Percentiles rank a stretch among this genome's conserved stretches.
Conservation (phyloP, 1,140 invertebrate genomes). For the Drosophila arizonae region DNA sequence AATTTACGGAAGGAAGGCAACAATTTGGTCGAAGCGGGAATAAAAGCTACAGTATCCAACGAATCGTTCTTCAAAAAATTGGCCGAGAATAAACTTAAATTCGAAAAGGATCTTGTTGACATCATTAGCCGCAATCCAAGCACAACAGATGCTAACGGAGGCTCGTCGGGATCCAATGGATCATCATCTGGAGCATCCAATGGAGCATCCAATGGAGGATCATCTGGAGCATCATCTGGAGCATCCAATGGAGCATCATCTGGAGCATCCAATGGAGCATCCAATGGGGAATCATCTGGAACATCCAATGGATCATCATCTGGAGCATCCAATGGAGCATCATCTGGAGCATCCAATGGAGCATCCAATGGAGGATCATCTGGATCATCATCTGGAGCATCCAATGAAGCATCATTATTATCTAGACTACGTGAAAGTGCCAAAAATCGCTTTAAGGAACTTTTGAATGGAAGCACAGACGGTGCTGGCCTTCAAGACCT, state of each 20-base stretch:
- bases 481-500: slow-evolving; percentile 1
- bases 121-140: not conserved
- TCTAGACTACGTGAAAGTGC: slow-evolving; percentile 8
- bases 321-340: not conserved
- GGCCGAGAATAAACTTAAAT: not conserved
- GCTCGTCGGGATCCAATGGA: no score
- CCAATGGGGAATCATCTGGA: not conserved
- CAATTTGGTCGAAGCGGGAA: not conserved
- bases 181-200: no score
- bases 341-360: not conserved
- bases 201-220: not conserved
- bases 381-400: not conserved
- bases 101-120: not conserved
- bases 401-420: not conserved
- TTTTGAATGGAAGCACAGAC: slow-evolving; percentile 4
- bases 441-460: not conserved
- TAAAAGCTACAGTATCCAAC: not conserved
- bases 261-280: not conserved
- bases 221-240: not conserved
- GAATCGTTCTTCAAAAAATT: not conserved
- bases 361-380: not conserved
- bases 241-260: not conserved
- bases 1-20: not conserved
- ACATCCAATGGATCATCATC: not conserved
- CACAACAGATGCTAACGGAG: no score